Evolutionary conservation across 2,797 vertebrate species (phyloP), one percentile per base, ranked within the genome.

Genomic region (Mionectes olivaceus): DNA sequence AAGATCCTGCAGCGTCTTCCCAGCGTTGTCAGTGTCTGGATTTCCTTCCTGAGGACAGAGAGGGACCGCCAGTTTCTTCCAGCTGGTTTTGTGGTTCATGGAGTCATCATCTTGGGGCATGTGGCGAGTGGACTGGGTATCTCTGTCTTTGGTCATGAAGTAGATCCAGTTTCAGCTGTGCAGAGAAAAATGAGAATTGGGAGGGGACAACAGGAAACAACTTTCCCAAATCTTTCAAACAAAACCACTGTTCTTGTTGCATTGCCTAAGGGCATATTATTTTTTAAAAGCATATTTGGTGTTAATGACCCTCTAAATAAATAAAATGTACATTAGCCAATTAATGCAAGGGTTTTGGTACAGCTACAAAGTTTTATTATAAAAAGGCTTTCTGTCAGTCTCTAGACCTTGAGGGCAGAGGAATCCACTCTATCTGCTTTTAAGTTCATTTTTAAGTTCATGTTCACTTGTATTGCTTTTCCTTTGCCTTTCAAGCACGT

Each of bases 391-490:
- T 91, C 76, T 8, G 10, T 78, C 55, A 70, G 53, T 65, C 22
- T 95, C 61, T 87, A 78, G 65, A 49, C 90, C 85, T 93, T 55
- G 55, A 19, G 56, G 88, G 50, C 57, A 95, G 83, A 46, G 28
- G 44, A 93, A 28, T 88, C 63, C 30, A 25, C 50, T 47, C 39
- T 35, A 8, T 35, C 83, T 95, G 69, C 56, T 79, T 90, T 84
- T 94, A 83, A 89, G 46, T 9, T 21, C 60, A 73, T 44, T 67
- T n/a, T n/a, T n/a, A n/a, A n/a, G 25, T 55, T 33, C 92, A 97
- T 95, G 52, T 83, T 95, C 82, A 60, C 25, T 87, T 90, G 22
- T 59, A 47, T 71, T 95, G 43, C 69, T 56, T 96, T 96, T 94
- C 32, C 69, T 96, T 70, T 96, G 59, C 60, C 55, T 97, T 95